phyloP scores from a whole-genome alignment of 2,888 invertebrate species.

The Perizoma flavofasciatum region DNA sequence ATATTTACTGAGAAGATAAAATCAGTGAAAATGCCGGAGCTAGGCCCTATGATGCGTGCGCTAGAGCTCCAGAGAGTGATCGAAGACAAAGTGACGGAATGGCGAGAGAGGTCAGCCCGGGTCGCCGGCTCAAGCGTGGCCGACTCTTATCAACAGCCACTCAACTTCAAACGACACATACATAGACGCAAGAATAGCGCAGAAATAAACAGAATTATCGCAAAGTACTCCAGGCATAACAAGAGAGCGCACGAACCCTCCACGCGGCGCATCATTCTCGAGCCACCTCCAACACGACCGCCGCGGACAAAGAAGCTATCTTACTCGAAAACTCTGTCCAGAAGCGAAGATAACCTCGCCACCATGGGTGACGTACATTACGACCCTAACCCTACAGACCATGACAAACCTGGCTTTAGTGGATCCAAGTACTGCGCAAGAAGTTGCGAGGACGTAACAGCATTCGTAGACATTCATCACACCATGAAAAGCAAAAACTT shows the following conservation, averaged over 20 bases:
- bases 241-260: slow-evolving; percentile 68
- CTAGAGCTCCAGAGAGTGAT: slow-evolving; percentile 77
- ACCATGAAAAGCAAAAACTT: slow-evolving; percentile 69
- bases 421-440: slow-evolving; percentile 70
- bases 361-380: slow-evolving; percentile 64
- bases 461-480: slow-evolving; percentile 67
- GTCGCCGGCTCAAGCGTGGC: slow-evolving; percentile 72
- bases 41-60: slow-evolving; percentile 79
- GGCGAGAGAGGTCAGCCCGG: slow-evolving; percentile 81
- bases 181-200: slow-evolving; percentile 80
- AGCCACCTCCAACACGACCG: slow-evolving; percentile 63
- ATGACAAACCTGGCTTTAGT: slow-evolving; percentile 51
- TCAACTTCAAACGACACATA: slow-evolving; percentile 78
- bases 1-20: slow-evolving; percentile 36
- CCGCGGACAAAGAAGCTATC: slow-evolving; percentile 59
- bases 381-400: slow-evolving; percentile 56
- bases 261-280: slow-evolving; percentile 49
- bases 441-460: slow-evolving; percentile 74
- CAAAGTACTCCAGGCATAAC: slow-evolving; percentile 77
- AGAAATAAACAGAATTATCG: slow-evolving; percentile 82
- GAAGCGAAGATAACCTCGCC: slow-evolving; percentile 74
- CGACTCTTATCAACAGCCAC: slow-evolving; percentile 81
- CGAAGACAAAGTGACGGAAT: slow-evolving; percentile 80
- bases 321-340: slow-evolving; percentile 61
- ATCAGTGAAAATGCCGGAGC: slow-evolving; percentile 70